A percentile compares a stretch with the other conserved stretches of the same genome.
Conservation (phyloP, 1,140 invertebrate species). For the Galleria mellonella region DNA sequence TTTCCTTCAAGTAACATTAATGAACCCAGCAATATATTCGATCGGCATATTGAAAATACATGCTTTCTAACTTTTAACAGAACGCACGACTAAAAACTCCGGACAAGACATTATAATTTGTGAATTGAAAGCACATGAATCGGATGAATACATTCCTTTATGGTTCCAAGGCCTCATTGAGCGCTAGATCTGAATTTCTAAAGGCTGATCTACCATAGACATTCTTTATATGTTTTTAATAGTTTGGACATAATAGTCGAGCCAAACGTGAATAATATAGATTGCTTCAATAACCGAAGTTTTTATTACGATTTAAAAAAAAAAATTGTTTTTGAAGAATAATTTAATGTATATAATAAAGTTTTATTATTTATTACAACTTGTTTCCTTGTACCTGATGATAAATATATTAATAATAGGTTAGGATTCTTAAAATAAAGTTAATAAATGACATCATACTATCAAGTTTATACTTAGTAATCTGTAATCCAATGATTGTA, state of each 20-base stretch:
- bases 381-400: conserved; percentile 5
- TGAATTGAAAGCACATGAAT: conserved; percentile 42
- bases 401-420: too few species aligned
- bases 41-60: conserved; percentile 37
- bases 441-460: too few species aligned
- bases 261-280: conserved; percentile 38
- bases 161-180: conserved; percentile 35
- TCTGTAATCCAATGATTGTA: too few species aligned
- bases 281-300: conserved; percentile 66
- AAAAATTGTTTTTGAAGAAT: conserved; percentile 42
- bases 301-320: conserved; percentile 52
- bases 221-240: conserved; percentile 45
- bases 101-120: conserved; percentile 33
- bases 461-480: too few species aligned
- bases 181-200: conserved; percentile 51
- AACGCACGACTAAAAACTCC: conserved; percentile 55
- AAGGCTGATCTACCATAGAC: conserved; percentile 50
- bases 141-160: conserved; percentile 42
- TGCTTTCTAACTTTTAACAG: conserved; percentile 70
- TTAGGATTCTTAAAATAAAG: too few species aligned
- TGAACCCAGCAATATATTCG: conserved; percentile 55
- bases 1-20: conserved; percentile 49
- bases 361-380: conserved; percentile 60
- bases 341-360: conserved; percentile 71
- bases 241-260: conserved; percentile 27